These are phyloP conservation scores for Cyaniris semiargus DNA, from an alignment of 2,888 invertebrate species.

Conservation along the genomic window DNA sequence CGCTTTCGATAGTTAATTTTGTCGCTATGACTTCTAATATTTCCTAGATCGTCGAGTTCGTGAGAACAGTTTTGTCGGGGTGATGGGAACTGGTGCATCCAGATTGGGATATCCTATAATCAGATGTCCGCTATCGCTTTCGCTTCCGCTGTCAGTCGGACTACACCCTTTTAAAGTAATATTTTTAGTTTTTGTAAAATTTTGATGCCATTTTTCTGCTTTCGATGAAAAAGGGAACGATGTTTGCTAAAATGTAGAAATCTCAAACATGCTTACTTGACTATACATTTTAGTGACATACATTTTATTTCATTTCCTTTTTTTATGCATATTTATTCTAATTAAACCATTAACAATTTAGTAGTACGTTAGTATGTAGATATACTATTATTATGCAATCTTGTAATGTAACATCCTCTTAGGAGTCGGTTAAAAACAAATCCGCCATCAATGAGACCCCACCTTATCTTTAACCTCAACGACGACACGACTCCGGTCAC, in stretches of 20 bases:
- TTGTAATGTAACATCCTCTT: no score
- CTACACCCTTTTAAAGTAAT: background rate
- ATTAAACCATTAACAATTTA: no score
- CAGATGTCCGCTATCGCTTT: conserved; percentile 49
- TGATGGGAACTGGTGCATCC: conserved; percentile 53
- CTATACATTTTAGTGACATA: no score
- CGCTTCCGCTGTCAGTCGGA: conserved; percentile 33
- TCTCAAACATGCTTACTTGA: no score
- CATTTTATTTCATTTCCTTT: no score
- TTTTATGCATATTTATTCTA: no score
- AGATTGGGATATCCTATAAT: conserved; percentile 58
- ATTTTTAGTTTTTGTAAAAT: no score
- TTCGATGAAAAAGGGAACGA: no score
- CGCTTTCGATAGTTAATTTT: background rate
- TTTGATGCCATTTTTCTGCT: no score
- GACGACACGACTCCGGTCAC: conserved; percentile 30
- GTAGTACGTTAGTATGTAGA: no score
- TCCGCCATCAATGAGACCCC: background rate
- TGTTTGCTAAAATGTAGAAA: no score
- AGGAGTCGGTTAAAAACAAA: background rate
- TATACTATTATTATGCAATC: no score
- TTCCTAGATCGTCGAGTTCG: conserved; percentile 49
- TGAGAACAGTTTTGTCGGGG: conserved; percentile 51
- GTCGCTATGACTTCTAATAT: conserved; percentile 28
- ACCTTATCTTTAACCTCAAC: background rate